Base-by-base conservation (phyloP, 2,113 vertebrate genomes). In the Gallinago paraguaiae region DNA sequence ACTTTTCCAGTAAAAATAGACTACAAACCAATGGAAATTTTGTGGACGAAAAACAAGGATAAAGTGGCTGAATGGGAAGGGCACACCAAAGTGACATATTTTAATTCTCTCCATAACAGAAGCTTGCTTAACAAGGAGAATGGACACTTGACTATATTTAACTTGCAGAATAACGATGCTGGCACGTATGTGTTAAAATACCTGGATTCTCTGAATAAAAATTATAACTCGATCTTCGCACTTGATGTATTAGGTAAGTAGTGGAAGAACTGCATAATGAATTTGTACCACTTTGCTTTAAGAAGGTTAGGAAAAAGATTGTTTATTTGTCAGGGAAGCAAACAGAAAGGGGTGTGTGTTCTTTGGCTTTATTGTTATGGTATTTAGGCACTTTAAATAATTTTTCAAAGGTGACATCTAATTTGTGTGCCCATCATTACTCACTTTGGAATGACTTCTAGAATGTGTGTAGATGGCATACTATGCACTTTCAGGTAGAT, bases 141-240 rank as follows among this genome's bases (percentile, higher is more conserved):
- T 50, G 92, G 92, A 8, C 2, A 5, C 64, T 84, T 96, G 81
- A 92, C 95, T 54, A 71, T 96, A 78, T 7, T 70, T 70, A 63
- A 75, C 23, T 61, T 96, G 87, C 3, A 75, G 27, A 7, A 14
- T 3, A 24, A 1, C 39, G 95, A 96, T 57, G 0, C 28, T 63
- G 96, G 64, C 12, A 0, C 0, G 3, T 96, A 96, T 0, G 1
- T 11, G 6, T 71, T 94, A 27, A 3, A 28, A 1, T 74, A 39
- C 28, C 0, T 45, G 6, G 8, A 15, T 92, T 59, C 6, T 75
- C 0, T 0, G 25, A 0, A 3, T 6, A 41, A 17, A 14, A 28
- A 0, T 13, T 0, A 2, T 3, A 1, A 5, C 6, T 69, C 68
- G 16, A 11, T 2, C 7, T 94, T 86, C 2, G 0, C 0, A 8